phyloP scores from a whole-genome alignment of 2,797 vertebrate species.

The Amniataba percoides region DNA sequence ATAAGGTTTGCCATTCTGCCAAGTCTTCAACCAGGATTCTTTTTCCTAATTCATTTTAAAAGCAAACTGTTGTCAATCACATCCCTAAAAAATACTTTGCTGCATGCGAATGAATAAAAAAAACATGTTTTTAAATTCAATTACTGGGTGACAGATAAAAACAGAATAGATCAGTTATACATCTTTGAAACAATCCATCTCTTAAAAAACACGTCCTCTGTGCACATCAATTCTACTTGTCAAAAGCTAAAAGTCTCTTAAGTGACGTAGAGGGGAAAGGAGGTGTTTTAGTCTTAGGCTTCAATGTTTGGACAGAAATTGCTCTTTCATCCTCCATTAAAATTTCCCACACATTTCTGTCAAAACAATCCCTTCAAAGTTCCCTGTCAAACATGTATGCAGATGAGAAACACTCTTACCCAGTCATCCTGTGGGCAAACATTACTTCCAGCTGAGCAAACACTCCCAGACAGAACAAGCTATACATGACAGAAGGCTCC shows the following conservation, averaged over 20 bases:
- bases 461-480: constrained; percentile 74
- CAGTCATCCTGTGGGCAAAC: constrained; percentile 80
- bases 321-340: constrained; percentile 79
- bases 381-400: constrained; percentile 75
- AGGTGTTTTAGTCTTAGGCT: constrained; percentile 50
- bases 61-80: constrained; percentile 20
- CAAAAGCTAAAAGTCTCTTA: constrained; percentile 36
- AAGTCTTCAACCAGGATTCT: constrained; percentile 13
- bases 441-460: constrained; percentile 86
- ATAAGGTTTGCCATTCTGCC: constrained; percentile 12
- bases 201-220: background rate
- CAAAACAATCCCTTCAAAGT: constrained; percentile 83
- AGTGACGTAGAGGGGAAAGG: constrained; percentile 46
- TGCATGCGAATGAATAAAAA: background rate
- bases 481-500: constrained; percentile 69
- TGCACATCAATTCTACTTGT: constrained; percentile 36
- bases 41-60: constrained; percentile 16
- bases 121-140: background rate
- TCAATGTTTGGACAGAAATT: constrained; percentile 75
- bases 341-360: constrained; percentile 79
- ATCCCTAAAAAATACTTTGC: background rate
- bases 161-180: background rate
- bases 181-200: background rate
- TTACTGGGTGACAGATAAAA: constrained; percentile 9
- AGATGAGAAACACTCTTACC: constrained; percentile 80